Conservation (phyloP, 2,797 vertebrate species). For the Lutjanus argentimaculatus region DNA sequence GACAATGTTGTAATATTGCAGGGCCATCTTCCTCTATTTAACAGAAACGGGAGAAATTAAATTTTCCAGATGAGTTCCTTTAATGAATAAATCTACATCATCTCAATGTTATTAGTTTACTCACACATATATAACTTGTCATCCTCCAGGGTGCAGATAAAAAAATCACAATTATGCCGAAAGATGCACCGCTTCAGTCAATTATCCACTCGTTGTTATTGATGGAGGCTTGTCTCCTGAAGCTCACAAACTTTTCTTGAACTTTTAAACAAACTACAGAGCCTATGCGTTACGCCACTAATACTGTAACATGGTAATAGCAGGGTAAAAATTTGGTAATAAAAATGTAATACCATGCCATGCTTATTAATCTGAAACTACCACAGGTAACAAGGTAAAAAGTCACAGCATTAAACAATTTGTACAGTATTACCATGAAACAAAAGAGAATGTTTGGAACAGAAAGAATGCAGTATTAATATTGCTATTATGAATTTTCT, state of each 20-base stretch:
- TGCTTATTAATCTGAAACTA: too few relatives aligned
- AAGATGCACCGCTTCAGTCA: constrained; percentile 1
- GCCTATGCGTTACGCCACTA: too few relatives aligned
- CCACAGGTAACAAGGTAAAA: too few relatives aligned
- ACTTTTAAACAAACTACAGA: constrained; percentile 19
- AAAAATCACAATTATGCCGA: background rate
- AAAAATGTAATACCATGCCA: too few relatives aligned
- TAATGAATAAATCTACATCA: constrained; percentile 15
- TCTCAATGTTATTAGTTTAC: background rate
- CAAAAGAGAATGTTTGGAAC: too few relatives aligned
- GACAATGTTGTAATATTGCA: background rate
- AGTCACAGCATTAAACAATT: too few relatives aligned
- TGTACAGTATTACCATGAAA: too few relatives aligned
- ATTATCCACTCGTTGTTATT: constrained; percentile 16
- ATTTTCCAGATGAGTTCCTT: constrained; percentile 2
- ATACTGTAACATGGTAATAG: too few relatives aligned
- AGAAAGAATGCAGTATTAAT: too few relatives aligned
- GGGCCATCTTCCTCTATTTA: background rate
- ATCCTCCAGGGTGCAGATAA: background rate
- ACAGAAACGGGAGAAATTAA: too few relatives aligned
- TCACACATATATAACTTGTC: background rate
- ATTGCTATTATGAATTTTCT: too few relatives aligned
- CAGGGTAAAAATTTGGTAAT: too few relatives aligned
- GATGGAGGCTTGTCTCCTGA: constrained; percentile 3
- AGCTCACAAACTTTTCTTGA: constrained; percentile 9